Conservation (phyloP, 2,888 invertebrate genomes). For the Cremastobaeus sp. region DNA sequence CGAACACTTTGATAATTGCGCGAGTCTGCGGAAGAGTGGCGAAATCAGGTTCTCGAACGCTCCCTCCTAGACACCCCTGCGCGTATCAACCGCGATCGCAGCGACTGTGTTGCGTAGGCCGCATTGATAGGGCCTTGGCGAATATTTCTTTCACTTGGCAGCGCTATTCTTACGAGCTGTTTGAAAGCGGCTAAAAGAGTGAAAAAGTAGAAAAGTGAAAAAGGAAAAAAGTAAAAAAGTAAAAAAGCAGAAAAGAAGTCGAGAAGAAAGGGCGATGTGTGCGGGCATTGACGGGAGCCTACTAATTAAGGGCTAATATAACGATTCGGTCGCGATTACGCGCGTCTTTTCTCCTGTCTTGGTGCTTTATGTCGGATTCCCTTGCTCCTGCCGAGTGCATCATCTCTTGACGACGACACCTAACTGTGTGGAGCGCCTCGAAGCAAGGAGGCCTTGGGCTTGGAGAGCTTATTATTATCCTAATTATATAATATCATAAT, state of each 20-base stretch:
- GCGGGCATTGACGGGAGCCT: slow-evolving; percentile 56
- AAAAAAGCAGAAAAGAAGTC: slow-evolving; percentile 9
- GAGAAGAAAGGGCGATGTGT: slow-evolving; percentile 25
- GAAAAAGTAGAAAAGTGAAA: slow-evolving; percentile 4
- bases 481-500: slow-evolving; percentile 78
- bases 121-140: slow-evolving; percentile 43
- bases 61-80: neutral
- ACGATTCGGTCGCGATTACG: slow-evolving; percentile 66
- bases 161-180: slow-evolving; percentile 37
- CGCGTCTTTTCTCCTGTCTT: slow-evolving; percentile 59
- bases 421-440: slow-evolving; percentile 64
- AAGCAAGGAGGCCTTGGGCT: slow-evolving; percentile 73
- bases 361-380: slow-evolving; percentile 53
- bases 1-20: neutral
- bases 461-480: slow-evolving; percentile 78
- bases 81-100: neutral
- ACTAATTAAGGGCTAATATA: slow-evolving; percentile 77
- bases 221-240: slow-evolving; percentile 14
- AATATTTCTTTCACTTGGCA: slow-evolving; percentile 50
- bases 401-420: slow-evolving; percentile 61
- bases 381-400: slow-evolving; percentile 55
- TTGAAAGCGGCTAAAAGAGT: slow-evolving; percentile 10
- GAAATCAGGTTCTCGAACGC: slow-evolving; percentile 19
- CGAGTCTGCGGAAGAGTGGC: slow-evolving; percentile 1
- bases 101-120: slow-evolving; percentile 5